Evolutionary conservation across 2,113 vertebrate species (phyloP).

Genomic region (Lanius collurio): DNA sequence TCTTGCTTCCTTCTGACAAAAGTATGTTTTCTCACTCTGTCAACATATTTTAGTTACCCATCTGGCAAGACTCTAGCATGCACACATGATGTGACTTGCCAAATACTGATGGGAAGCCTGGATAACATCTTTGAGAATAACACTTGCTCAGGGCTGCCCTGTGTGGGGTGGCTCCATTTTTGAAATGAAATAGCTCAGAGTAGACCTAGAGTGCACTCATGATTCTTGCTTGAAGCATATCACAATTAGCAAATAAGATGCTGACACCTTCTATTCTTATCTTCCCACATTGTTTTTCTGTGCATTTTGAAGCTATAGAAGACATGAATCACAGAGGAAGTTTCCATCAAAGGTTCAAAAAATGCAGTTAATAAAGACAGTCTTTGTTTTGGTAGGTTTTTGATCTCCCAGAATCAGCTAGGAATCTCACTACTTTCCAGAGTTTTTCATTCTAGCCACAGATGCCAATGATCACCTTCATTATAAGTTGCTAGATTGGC

Average conservation of each 20-base stretch:
- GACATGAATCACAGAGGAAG: not conserved
- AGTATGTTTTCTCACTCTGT: not conserved
- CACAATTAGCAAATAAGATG: not conserved
- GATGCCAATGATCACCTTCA: not conserved
- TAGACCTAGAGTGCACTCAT: not conserved
- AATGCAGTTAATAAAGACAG: not conserved
- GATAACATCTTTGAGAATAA: not conserved
- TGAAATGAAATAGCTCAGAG: not conserved
- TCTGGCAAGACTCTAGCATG: not conserved
- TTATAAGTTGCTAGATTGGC: not conserved
- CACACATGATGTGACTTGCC: not conserved
- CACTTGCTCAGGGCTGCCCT: rapidly evolving
- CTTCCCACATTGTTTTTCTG: not conserved
- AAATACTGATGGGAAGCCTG: not conserved
- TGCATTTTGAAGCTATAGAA: not conserved
- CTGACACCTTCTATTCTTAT: not conserved
- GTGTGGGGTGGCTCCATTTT: not conserved
- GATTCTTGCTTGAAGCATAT: not conserved
- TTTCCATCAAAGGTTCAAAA: not conserved
- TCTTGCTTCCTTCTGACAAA: not conserved
- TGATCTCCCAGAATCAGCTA: not conserved
- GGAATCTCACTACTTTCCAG: not conserved
- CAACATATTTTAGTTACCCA: not conserved
- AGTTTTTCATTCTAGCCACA: not conserved
- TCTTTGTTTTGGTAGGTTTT: not conserved